phyloP scores from a whole-genome alignment of 2,888 invertebrate species.

The Athalia cordata region DNA sequence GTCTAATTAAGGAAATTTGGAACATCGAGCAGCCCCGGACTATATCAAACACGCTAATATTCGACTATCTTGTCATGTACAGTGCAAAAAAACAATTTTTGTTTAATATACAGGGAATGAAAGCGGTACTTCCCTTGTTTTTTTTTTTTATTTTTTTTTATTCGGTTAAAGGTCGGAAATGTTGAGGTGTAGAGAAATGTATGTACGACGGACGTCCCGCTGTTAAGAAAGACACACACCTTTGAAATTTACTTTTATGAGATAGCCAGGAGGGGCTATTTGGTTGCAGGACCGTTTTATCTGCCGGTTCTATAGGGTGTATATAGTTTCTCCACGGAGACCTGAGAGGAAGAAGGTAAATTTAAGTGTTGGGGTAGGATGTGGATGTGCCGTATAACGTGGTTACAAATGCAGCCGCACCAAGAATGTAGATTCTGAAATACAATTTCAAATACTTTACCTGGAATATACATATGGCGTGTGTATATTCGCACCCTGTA shows the following conservation, averaged over 20 bases:
- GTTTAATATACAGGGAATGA: not conserved
- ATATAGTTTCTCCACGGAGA: not conserved
- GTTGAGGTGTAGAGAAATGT: not conserved
- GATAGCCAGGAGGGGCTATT: slow-evolving; percentile 19
- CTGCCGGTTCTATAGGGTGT: not conserved
- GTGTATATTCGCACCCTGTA: not conserved
- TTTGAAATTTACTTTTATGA: slow-evolving; percentile 31
- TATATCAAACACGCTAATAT: too few species aligned
- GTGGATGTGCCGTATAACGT: not conserved
- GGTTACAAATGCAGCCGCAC: not conserved
- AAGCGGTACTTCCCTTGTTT: not conserved
- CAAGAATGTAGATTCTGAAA: not conserved
- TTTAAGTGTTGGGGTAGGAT: not conserved
- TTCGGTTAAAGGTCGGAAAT: not conserved
- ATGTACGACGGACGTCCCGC: not conserved
- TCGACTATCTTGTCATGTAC: too few species aligned
- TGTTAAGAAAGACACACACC: not conserved
- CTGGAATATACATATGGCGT: not conserved
- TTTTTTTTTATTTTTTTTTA: not conserved
- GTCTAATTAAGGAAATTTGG: not conserved
- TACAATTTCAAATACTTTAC: slow-evolving; percentile 26
- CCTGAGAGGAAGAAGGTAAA: not conserved
- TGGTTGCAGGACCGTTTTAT: slow-evolving; percentile 21
- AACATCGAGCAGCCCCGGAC: not conserved
- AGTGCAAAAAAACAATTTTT: not conserved